Base-by-base conservation (phyloP, 2,113 vertebrate species). In the Columbina picui region DNA sequence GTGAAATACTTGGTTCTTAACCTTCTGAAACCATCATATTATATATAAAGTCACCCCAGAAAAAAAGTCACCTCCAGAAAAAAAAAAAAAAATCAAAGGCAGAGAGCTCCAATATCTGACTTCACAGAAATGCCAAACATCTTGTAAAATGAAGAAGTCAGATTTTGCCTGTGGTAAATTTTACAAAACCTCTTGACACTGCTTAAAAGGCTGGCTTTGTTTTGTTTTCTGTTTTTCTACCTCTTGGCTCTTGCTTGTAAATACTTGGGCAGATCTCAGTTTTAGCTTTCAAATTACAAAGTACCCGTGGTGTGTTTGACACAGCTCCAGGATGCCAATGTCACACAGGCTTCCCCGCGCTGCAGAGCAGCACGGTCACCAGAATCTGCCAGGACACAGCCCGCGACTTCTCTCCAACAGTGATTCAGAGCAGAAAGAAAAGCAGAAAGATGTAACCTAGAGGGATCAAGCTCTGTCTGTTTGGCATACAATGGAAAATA, bases 281-380 rank as follows among this genome's bases (percentile, higher is more conserved):
- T 97, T 97, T 94, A 96, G 96, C 95, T 73, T 95, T 82, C 92
- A 97, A 97, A 97, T 97, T 97, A 96, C 96, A 97, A 96, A 95
- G 94, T 84, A 38, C 17, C 83, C 85, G 3, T 80, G 84, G 91
- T 6, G 79, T 60, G 60, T 82, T 96, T 97, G 97, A 91, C 93
- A 78, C 7, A 0, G 94, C 64, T 96, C 96, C 97, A 97, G 84
- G 19, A 55, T 22, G 9, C 59, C 41, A 14, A 43, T 50, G 76
- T 77, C 85, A 83, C 14, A 7, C 76, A 87, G 79, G 60, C 91
- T 84, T 75, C 82, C 63, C 60, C 13, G 21, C 14, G 52, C 47
- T 36, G 69, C 70, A 67, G 30, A 25, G 26, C 0, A 0, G 47
- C 91, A 60, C 69, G 69, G 78, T 22, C 67, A 73, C 67, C 2